Conservation (phyloP, 2,113 vertebrate species). For the Lycocorax pyrrhopterus region DNA sequence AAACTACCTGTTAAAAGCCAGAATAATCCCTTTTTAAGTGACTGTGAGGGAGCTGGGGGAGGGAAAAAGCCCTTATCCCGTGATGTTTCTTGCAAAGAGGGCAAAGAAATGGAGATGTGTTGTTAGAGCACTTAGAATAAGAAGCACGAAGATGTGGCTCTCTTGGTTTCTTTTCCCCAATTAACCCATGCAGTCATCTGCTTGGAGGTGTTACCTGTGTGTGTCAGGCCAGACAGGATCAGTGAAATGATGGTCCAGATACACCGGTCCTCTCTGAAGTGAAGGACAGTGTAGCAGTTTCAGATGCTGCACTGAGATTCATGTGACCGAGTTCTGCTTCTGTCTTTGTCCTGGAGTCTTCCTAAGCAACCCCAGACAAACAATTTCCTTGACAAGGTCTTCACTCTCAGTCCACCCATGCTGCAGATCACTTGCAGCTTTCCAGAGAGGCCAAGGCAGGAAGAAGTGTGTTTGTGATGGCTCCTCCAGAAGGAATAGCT, state of each 20-base stretch:
- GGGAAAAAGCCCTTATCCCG: not conserved
- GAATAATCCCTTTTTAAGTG: not conserved
- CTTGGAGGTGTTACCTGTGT: not conserved
- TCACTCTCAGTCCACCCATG: too few species aligned
- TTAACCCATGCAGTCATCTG: not conserved
- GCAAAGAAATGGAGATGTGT: not conserved
- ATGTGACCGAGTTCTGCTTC: not conserved
- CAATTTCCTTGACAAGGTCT: not conserved
- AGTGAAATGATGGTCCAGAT: not conserved
- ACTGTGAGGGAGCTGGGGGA: not conserved
- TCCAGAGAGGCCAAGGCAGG: not conserved
- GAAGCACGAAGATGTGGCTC: not conserved
- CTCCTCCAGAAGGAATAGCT: not conserved
- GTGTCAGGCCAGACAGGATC: not conserved
- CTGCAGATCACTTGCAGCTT: not conserved
- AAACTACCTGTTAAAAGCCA: conserved; percentile 7
- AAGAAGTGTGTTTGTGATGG: not conserved
- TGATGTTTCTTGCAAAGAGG: not conserved
- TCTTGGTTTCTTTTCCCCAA: not conserved
- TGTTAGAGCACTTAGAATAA: not conserved
- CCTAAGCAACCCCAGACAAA: not conserved
- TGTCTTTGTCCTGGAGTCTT: not conserved
- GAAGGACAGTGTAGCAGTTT: not conserved
- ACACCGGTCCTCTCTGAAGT: not conserved
- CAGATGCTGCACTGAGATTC: not conserved